Conservation (phyloP, 2,113 vertebrate genomes). For the Pontoporia blainvillei region DNA sequence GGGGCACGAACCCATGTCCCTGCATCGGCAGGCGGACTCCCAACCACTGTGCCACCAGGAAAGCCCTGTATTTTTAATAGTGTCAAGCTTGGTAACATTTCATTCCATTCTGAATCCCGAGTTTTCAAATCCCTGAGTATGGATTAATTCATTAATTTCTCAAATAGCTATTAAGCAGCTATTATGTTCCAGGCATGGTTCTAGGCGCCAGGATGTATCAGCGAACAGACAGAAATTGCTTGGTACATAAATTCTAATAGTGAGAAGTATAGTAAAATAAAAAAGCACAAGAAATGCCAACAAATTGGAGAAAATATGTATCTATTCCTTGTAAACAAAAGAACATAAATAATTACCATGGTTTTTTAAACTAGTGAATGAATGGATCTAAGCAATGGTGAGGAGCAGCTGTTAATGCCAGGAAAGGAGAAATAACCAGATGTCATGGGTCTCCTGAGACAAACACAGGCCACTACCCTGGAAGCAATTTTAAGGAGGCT, state of each 20-base stretch:
- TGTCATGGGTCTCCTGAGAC: not conserved
- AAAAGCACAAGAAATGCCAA: not conserved
- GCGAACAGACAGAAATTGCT: not conserved
- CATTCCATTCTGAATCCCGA: not conserved
- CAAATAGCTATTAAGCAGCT: not conserved
- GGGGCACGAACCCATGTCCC: too few species aligned
- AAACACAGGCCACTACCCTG: not conserved
- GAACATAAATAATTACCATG: not conserved
- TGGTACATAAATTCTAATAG: not conserved
- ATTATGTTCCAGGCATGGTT: not conserved
- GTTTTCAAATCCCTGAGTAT: not conserved
- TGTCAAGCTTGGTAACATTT: not conserved
- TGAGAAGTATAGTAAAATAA: not conserved
- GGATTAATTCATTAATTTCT: not conserved
- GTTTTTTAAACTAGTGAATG: not conserved
- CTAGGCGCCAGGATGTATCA: not conserved
- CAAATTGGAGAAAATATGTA: not conserved
- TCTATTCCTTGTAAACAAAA: not conserved
- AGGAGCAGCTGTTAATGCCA: not conserved
- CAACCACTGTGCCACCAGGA: too few species aligned
- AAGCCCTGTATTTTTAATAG: not conserved
- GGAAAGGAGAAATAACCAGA: not conserved
- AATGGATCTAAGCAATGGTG: not conserved
- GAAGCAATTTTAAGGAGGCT: not conserved
- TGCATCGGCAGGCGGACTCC: too few species aligned